These are phyloP conservation scores for Triplophysa rosa DNA, from an alignment of 2,113 vertebrate genomes.

Conservation along the genomic window DNA sequence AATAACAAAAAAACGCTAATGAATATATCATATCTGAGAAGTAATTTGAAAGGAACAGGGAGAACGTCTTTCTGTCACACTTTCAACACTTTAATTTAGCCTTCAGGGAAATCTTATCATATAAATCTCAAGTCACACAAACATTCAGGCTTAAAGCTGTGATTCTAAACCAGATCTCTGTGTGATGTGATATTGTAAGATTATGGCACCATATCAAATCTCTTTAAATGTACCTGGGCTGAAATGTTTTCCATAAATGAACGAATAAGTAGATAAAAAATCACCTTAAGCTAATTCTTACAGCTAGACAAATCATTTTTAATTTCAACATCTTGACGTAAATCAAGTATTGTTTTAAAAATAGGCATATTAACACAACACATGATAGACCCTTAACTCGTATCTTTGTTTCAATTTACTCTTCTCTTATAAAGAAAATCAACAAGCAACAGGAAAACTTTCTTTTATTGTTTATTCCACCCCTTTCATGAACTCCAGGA, in stretches of 20 bases:
- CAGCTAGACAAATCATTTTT: not conserved
- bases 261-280: conserved; percentile 10
- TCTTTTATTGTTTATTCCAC: conserved; percentile 68
- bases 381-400: not conserved
- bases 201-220: conserved; percentile 23
- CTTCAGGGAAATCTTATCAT: conserved; percentile 6
- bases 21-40: no score
- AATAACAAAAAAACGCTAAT: no score
- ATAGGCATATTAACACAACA: not conserved
- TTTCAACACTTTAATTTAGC: not conserved
- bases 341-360: not conserved
- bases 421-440: not conserved
- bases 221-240: not conserved
- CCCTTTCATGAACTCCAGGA: conserved; percentile 83
- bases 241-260: conserved; percentile 12
- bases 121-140: conserved; percentile 3
- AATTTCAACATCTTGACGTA: no score
- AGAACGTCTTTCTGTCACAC: not conserved
- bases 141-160: not conserved
- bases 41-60: no score
- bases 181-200: conserved; percentile 14
- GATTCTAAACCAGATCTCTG: not conserved
- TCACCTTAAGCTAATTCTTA: conserved; percentile 8
- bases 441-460: not conserved
- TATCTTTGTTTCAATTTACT: not conserved